These are phyloP conservation scores for Hylyphantes graminicola DNA, from an alignment of 1,140 invertebrate species.

Conservation along the genomic window DNA sequence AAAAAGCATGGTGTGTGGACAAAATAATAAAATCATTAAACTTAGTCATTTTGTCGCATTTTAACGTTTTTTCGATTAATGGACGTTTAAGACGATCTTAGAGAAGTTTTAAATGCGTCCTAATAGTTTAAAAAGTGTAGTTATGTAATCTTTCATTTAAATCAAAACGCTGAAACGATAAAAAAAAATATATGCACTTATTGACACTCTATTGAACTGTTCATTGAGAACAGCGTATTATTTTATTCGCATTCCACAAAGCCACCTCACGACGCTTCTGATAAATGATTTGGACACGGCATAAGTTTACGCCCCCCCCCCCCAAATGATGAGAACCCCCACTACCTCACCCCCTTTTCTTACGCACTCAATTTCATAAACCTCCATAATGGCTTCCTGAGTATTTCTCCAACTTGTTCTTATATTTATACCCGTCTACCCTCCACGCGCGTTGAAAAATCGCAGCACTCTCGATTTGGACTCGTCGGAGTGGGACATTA, in stretches of 20 bases:
- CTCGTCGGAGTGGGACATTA: background rate
- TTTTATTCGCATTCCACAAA: background rate
- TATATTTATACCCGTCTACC: conserved; percentile 25
- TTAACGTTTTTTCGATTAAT: too few species aligned
- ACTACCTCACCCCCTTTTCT: background rate
- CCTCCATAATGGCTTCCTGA: conserved; percentile 54
- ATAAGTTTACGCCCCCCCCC: conserved; percentile 27
- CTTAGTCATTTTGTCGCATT: too few species aligned
- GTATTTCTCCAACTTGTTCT: conserved; percentile 47
- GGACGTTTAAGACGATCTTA: too few species aligned
- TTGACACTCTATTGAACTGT: too few species aligned
- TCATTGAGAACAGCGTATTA: background rate
- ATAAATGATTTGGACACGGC: conserved; percentile 49
- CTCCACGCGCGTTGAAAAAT: background rate
- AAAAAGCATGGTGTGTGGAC: too few species aligned
- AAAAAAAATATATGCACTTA: too few species aligned
- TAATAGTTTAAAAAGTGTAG: too few species aligned
- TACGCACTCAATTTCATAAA: conserved; percentile 56
- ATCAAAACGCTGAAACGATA: too few species aligned
- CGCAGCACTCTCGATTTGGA: conserved; percentile 1
- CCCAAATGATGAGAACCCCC: conserved; percentile 1
- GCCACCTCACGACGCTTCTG: background rate
- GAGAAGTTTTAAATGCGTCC: too few species aligned
- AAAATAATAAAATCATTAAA: too few species aligned
- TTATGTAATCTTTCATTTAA: too few species aligned